Evolutionary conservation across 2,797 vertebrate species (phyloP).

Genomic region (Australoheros facetus): DNA sequence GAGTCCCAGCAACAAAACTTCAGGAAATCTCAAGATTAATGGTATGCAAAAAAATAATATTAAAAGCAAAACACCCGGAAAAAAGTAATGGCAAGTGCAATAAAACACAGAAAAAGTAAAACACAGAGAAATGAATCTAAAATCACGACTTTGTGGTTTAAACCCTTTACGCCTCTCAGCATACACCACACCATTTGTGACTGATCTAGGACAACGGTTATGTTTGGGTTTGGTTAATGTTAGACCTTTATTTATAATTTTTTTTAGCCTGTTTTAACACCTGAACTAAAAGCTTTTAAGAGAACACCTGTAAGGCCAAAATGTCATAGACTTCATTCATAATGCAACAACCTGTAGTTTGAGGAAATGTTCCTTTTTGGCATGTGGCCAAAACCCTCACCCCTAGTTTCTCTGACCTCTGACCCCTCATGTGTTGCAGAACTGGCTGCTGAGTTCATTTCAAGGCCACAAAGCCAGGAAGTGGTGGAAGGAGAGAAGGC

Average conservation of each 20-base stretch:
- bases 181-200: fast-evolving
- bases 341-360: not conserved
- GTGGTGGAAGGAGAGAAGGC: conserved; percentile 92
- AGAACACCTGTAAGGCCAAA: too few relatives aligned
- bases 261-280: not conserved
- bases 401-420: not conserved
- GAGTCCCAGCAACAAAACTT: conserved; percentile 83
- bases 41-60: conserved; percentile 73
- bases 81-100: not conserved
- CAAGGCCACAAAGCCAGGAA: conserved; percentile 89
- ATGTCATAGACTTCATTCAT: not conserved
- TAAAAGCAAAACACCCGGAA: not conserved
- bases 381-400: not conserved
- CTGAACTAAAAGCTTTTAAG: not conserved
- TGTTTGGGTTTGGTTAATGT: not conserved
- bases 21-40: conserved; percentile 89
- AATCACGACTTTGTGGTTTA: not conserved
- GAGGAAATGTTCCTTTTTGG: not conserved
- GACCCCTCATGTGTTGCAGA: conserved; percentile 76
- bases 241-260: not conserved
- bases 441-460: conserved; percentile 96
- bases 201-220: not conserved
- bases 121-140: not conserved
- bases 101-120: not conserved
- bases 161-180: not conserved